phyloP scores from a whole-genome alignment of 2,113 vertebrate genomes.

The Rhea pennata region DNA sequence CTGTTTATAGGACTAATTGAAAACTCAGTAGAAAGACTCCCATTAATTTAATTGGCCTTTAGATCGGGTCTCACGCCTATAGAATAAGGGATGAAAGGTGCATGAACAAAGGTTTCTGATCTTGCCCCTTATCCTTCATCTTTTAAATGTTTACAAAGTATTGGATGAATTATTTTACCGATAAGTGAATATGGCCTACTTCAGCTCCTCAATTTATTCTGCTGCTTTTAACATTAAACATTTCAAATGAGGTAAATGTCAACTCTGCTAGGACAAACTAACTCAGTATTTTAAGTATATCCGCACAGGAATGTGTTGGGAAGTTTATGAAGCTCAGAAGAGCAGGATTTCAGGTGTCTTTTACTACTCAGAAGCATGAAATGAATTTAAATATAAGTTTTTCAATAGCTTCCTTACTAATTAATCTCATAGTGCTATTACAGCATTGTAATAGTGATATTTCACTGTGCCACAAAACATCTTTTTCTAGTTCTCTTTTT shows the following conservation, averaged over 20 bases:
- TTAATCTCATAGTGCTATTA: background rate
- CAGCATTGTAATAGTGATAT: background rate
- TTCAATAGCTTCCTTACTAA: background rate
- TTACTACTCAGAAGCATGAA: background rate
- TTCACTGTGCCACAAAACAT: background rate
- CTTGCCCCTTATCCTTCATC: background rate
- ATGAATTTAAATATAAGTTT: background rate
- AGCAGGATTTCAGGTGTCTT: background rate
- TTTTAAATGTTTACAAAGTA: conserved; percentile 23
- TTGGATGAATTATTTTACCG: background rate
- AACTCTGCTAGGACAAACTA: background rate
- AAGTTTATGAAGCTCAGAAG: background rate
- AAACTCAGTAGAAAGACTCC: background rate
- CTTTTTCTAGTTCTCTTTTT: background rate
- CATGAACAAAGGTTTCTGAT: background rate
- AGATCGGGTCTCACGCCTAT: background rate
- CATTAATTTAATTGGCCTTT: background rate
- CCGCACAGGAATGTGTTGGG: background rate
- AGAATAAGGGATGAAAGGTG: background rate
- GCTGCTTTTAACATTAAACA: conserved; percentile 19
- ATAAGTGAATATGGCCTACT: background rate
- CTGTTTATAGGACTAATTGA: background rate
- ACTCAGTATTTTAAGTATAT: background rate
- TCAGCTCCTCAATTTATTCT: background rate
- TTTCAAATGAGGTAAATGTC: background rate